These are phyloP conservation scores for Characodon lateralis DNA, from an alignment of 2,797 vertebrate species.

Conservation along the genomic window DNA sequence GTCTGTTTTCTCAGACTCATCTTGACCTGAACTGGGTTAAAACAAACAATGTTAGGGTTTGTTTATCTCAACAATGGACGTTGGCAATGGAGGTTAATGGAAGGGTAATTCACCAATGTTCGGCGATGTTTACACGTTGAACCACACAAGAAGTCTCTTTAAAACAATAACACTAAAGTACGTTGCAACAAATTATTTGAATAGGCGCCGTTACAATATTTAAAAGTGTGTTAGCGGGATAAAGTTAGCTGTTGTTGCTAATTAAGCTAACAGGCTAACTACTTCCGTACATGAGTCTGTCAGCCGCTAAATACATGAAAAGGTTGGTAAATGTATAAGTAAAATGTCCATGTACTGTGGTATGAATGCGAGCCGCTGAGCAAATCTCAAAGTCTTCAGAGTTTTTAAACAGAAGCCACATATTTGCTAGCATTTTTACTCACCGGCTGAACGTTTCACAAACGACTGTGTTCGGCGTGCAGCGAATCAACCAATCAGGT, in stretches of 20 bases:
- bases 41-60: not conserved
- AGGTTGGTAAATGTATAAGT: accelerated
- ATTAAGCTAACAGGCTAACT: constrained; percentile 26
- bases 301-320: not conserved
- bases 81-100: constrained; percentile 8
- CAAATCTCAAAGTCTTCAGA: accelerated
- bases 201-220: not conserved
- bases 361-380: accelerated
- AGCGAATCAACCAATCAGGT: constrained; percentile 59
- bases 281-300: not conserved
- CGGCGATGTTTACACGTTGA: not conserved
- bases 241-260: constrained; percentile 32
- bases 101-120: not conserved
- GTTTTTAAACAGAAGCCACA: not conserved
- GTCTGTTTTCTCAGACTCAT: constrained; percentile 99
- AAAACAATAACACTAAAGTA: not conserved
- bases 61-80: not conserved
- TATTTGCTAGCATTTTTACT: constrained; percentile 28
- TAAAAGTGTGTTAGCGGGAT: not conserved
- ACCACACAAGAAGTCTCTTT: not conserved
- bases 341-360: not conserved
- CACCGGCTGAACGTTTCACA: constrained; percentile 47
- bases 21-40: constrained; percentile 48
- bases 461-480: constrained; percentile 26
- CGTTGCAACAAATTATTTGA: not conserved